Evolutionary conservation across 2,113 vertebrate species (phyloP).

Genomic region (Podarcis muralis): DNA sequence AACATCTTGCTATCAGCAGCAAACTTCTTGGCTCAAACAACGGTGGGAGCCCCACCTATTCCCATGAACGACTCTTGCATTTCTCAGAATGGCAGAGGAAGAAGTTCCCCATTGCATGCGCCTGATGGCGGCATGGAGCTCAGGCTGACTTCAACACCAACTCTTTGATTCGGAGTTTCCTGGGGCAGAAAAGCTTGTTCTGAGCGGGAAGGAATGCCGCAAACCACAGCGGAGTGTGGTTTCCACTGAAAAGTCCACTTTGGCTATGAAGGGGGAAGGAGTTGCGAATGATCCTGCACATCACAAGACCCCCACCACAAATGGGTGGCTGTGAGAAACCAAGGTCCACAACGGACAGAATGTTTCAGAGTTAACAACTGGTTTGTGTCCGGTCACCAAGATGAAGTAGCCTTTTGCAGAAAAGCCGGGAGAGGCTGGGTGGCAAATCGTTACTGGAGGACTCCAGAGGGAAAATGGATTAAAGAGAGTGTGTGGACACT

Average conservation of each 20-base stretch:
- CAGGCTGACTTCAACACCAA: neutral
- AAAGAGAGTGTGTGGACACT: neutral
- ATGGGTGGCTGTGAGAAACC: neutral
- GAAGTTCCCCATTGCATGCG: rapidly evolving
- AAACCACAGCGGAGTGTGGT: neutral
- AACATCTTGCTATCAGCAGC: neutral
- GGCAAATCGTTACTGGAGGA: neutral
- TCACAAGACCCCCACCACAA: neutral
- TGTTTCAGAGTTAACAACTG: too few species aligned
- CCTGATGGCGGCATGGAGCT: neutral
- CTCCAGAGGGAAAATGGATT: neutral
- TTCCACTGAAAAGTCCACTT: neutral
- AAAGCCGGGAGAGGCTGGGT: neutral
- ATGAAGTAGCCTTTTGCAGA: neutral
- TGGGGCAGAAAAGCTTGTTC: neutral
- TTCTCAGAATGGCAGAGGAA: neutral
- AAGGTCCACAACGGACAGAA: neutral
- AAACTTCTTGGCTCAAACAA: neutral
- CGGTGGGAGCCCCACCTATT: neutral
- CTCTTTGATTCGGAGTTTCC: neutral
- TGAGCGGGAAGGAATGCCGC: neutral
- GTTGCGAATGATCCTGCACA: neutral
- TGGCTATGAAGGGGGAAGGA: neutral
- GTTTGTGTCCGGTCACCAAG: neutral
- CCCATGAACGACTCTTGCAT: neutral